Conservation (phyloP, 2,797 vertebrate species). For the Chlorospingus flavigularis region DNA sequence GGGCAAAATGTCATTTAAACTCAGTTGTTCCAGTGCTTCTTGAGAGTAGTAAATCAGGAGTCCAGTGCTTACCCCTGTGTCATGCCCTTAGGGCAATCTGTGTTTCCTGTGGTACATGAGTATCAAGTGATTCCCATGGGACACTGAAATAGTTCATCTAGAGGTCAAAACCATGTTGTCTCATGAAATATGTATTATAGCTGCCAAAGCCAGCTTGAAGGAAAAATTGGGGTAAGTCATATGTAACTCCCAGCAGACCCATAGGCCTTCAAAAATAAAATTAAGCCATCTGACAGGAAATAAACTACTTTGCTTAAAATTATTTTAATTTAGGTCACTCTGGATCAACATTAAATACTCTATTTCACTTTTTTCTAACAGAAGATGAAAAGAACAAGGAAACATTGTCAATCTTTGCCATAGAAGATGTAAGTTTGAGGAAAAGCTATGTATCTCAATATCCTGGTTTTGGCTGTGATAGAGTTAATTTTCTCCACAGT, state of each 20-base stretch:
- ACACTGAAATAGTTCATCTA: background rate
- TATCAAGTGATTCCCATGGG: background rate
- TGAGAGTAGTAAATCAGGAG: background rate
- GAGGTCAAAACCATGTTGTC: background rate
- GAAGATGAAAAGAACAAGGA: background rate
- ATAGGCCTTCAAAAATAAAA: background rate
- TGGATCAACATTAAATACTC: background rate
- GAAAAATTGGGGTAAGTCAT: background rate
- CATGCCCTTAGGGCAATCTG: background rate
- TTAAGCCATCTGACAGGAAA: background rate
- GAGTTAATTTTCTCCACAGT: background rate
- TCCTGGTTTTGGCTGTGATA: background rate
- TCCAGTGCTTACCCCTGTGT: background rate
- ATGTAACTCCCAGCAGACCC: background rate
- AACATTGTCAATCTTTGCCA: background rate
- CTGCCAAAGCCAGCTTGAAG: background rate
- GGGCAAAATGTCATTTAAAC: background rate
- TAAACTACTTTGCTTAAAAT: background rate
- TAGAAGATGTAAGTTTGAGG: background rate
- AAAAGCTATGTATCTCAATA: background rate
- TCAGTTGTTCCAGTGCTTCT: background rate
- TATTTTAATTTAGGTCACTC: background rate
- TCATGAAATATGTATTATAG: background rate
- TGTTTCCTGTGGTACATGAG: background rate
- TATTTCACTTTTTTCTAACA: background rate